These are phyloP conservation scores for Ophiothrix spiculata DNA, from an alignment of 35 echinoderm and acorn worm species.

Conservation along the genomic window DNA sequence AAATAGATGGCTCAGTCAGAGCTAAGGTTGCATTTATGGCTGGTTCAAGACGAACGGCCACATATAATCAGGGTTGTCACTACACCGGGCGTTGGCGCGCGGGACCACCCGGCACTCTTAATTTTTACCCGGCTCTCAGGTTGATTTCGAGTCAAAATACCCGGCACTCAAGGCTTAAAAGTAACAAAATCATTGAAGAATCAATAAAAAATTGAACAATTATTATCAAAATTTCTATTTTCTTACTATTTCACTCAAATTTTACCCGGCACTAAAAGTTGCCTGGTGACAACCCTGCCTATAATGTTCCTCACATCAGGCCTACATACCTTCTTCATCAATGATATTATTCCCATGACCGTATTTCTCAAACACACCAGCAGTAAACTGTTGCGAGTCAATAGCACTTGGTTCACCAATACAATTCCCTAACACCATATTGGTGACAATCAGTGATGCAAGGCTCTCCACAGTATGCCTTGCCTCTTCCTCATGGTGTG, in stretches of 20 bases:
- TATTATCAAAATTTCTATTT: not conserved
- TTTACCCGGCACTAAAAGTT: not conserved
- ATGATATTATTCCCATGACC: not conserved
- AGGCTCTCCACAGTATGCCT: not conserved
- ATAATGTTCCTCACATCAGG: not conserved
- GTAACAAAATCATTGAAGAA: too few relatives aligned
- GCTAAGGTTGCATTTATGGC: too few relatives aligned
- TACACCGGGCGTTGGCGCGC: too few relatives aligned
- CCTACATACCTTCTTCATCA: not conserved
- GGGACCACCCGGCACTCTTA: too few relatives aligned
- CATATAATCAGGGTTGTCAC: too few relatives aligned
- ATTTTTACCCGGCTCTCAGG: not conserved
- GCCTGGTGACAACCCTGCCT: not conserved
- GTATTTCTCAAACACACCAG: constrained; percentile 55
- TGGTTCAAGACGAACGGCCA: too few relatives aligned
- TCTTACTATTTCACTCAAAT: not conserved
- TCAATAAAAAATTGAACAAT: too few relatives aligned
- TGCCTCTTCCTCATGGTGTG: not conserved
- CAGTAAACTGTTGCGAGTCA: constrained; percentile 41
- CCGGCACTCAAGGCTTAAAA: not conserved
- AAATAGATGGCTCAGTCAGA: too few relatives aligned
- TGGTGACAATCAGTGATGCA: constrained; percentile 36
- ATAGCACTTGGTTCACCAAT: constrained; percentile 52
- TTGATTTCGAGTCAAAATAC: not conserved
- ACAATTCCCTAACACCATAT: constrained; percentile 67